These are phyloP conservation scores for Sarotherodon lohbergeri DNA, from an alignment of 2,113 vertebrate species.

Conservation along the genomic window DNA sequence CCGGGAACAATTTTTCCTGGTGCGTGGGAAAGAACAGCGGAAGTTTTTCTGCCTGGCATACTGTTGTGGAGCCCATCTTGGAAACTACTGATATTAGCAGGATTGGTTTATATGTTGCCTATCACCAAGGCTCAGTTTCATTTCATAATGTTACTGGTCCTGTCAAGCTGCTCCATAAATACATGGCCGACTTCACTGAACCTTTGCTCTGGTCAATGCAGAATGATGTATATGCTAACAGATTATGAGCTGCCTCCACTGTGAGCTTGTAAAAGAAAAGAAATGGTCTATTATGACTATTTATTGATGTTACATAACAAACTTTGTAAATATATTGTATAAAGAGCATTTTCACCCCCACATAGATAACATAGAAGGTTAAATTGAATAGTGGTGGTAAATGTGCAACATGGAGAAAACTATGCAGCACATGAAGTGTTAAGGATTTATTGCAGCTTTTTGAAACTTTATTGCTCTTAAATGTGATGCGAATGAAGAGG, in stretches of 20 bases:
- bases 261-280: not conserved
- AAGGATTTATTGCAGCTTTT: not conserved
- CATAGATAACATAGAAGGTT: not conserved
- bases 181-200: slow-evolving; percentile 66
- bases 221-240: not conserved
- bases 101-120: slow-evolving; percentile 70
- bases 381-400: slow-evolving; percentile 22
- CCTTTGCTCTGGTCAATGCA: slow-evolving; percentile 31
- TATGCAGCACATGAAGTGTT: not conserved
- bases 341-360: not conserved
- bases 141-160: slow-evolving; percentile 65
- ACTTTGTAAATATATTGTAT: not conserved
- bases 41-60: slow-evolving; percentile 74
- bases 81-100: slow-evolving; percentile 47
- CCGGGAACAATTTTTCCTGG: slow-evolving; percentile 75
- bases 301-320: not conserved
- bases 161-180: slow-evolving; percentile 67
- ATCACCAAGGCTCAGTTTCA: slow-evolving; percentile 56
- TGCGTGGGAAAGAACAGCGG: slow-evolving; percentile 69
- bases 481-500: not conserved
- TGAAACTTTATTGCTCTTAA: not conserved
- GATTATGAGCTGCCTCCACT: not conserved
- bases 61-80: slow-evolving; percentile 59
- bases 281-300: not conserved
- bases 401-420: not conserved